phyloP scores from a whole-genome alignment of 2,113 vertebrate species.

The Excalfactoria chinensis region DNA sequence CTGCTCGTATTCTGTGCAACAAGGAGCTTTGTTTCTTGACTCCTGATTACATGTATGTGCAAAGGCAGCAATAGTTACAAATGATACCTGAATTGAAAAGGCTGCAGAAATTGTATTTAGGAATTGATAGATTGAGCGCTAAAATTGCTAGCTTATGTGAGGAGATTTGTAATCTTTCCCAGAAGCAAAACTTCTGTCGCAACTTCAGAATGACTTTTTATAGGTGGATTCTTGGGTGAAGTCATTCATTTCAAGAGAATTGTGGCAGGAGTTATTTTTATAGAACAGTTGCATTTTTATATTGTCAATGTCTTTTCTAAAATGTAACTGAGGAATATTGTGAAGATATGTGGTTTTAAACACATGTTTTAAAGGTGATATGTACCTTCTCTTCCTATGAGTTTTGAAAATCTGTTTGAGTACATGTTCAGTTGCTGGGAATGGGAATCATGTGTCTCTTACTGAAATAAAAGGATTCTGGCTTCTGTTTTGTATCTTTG shows the following conservation, averaged over 20 bases:
- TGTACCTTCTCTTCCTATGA: background rate
- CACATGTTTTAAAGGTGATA: background rate
- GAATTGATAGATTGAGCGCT: background rate
- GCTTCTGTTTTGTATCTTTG: constrained; percentile 1
- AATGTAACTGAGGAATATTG: background rate
- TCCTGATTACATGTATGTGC: background rate
- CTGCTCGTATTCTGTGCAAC: background rate
- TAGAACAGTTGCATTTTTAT: background rate
- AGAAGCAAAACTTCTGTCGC: background rate
- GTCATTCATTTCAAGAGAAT: background rate
- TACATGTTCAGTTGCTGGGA: background rate
- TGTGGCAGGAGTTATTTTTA: background rate
- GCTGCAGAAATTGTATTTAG: background rate
- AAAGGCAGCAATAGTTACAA: background rate
- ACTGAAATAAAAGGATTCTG: background rate
- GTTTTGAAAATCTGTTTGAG: background rate
- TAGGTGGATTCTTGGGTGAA: background rate
- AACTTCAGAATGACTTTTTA: background rate
- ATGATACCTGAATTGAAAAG: background rate
- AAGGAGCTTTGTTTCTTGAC: background rate
- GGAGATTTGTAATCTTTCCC: background rate
- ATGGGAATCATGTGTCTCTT: background rate
- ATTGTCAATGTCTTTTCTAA: background rate
- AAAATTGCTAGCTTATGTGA: background rate
- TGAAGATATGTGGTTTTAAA: background rate